phyloP scores from a whole-genome alignment of 35 echinoderm and acorn worm genomes.

The Heliocidaris erythrogramma region DNA sequence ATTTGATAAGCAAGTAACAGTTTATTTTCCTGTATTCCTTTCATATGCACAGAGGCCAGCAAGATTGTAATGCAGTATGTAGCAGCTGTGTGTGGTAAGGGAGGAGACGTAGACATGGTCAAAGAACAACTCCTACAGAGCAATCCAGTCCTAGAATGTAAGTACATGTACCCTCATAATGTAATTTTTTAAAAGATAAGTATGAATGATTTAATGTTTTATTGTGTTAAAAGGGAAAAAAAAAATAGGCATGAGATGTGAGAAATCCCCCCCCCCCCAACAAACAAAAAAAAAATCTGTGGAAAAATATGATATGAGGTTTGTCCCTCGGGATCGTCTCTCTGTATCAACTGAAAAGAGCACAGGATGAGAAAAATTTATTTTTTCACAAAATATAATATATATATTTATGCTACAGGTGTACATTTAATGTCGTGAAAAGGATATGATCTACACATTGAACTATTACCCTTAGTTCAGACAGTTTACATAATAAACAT shows the following conservation, averaged over 20 bases:
- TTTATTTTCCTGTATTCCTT: not conserved
- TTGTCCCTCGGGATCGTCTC: no score
- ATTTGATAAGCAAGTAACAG: no score
- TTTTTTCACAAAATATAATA: no score
- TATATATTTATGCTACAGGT: not conserved
- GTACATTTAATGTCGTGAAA: not conserved
- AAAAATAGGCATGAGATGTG: no score
- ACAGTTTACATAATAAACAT: not conserved
- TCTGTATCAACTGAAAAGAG: no score
- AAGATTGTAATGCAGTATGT: constrained; percentile 99
- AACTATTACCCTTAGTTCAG: not conserved
- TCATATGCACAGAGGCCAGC: constrained; percentile 72
- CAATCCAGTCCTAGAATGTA: constrained; percentile 99
- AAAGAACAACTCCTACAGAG: constrained; percentile 98
- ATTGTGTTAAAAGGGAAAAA: no score
- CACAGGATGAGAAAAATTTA: no score
- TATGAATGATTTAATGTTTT: no score
- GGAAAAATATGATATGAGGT: no score
- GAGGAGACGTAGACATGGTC: constrained; percentile 87
- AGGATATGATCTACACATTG: not conserved
- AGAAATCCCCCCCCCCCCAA: no score
- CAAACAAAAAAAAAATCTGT: no score
- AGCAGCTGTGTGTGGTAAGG: constrained; percentile 96
- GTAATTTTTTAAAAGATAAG: not conserved
- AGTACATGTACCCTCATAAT: not conserved